Base-by-base conservation (phyloP, 2,888 invertebrate genomes). In the Steinernema scapterisci region DNA sequence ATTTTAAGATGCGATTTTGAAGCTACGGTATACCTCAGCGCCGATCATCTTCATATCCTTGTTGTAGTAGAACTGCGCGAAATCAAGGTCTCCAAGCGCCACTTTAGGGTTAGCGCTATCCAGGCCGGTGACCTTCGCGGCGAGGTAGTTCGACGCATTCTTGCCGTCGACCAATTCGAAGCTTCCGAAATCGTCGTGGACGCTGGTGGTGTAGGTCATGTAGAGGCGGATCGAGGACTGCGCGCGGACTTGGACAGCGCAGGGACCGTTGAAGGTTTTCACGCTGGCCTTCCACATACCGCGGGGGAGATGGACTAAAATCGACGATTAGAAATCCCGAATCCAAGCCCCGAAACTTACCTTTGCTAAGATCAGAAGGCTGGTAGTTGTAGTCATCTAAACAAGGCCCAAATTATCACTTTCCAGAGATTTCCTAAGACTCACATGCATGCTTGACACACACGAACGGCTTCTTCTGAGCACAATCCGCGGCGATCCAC, bases 231-330 rank as follows among this genome's bases (percentile, higher is more conserved):
- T 72, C 31, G 38, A 31, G 7, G 75, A 75, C 27, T 75, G 75
- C 43, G 54, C 73, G 72, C 73, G 52, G 0, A 75, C 63, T 21
- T 54, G 45, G 2, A 75, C 13, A 0, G 52, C 51, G 19, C 75
- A 75, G 19, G 43, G n/a, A 0, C 81, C 80, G 27, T 48, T 38
- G 21, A 72, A 70, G 1, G 80, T 78, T 21, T 75, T 71, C 6
- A 82, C 74, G 11, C 70, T 51, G 16, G 82, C 74, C 27, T 76
- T 63, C 83, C 83, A 83, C 25, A 81, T 76, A 71, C 83, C 83
- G 48, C 80, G 75, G 1, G 76, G 73, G 9, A 83, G 75, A 70
- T 77, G 78, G 11, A 54, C 25, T 54, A 23, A 21, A 52, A 23
- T 38, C 3, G 9, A 9, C 5, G 5, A 6, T 9, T 38, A 6